Conservation (phyloP, 2,113 vertebrate species). For the Nesoenas mayeri region DNA sequence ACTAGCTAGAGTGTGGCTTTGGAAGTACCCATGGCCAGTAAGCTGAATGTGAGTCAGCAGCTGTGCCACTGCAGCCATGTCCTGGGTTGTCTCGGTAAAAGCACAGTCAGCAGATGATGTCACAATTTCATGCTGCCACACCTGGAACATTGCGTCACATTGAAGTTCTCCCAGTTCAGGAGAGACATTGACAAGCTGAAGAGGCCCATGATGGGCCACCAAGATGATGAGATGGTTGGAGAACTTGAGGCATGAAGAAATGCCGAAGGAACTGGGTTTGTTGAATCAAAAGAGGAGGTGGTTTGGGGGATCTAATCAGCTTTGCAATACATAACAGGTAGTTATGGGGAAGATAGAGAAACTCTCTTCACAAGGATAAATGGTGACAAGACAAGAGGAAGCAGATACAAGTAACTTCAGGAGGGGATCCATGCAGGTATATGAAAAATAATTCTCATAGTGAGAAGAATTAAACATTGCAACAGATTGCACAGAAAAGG, state of each 20-base stretch:
- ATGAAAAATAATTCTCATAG: not conserved
- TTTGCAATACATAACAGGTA: not conserved
- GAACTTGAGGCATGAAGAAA: not conserved
- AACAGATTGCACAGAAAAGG: not conserved
- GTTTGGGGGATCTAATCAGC: not conserved
- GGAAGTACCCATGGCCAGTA: not conserved
- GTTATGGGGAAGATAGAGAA: not conserved
- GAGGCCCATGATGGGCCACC: not conserved
- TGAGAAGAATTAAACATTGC: not conserved
- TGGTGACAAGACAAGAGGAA: not conserved
- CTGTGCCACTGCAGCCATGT: not conserved
- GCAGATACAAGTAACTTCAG: not conserved
- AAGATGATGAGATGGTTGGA: not conserved
- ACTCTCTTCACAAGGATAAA: not conserved
- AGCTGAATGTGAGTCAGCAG: not conserved
- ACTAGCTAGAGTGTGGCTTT: not conserved
- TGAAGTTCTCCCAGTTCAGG: not conserved
- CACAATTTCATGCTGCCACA: not conserved
- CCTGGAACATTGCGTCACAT: not conserved
- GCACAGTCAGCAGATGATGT: not conserved
- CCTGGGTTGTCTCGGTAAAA: not conserved
- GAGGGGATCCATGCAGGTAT: not conserved
- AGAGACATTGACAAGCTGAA: not conserved
- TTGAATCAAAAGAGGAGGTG: not conserved
- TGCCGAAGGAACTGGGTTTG: not conserved